phyloP scores from a whole-genome alignment of 2,797 vertebrate genomes.

The Xenentodon cancila region DNA sequence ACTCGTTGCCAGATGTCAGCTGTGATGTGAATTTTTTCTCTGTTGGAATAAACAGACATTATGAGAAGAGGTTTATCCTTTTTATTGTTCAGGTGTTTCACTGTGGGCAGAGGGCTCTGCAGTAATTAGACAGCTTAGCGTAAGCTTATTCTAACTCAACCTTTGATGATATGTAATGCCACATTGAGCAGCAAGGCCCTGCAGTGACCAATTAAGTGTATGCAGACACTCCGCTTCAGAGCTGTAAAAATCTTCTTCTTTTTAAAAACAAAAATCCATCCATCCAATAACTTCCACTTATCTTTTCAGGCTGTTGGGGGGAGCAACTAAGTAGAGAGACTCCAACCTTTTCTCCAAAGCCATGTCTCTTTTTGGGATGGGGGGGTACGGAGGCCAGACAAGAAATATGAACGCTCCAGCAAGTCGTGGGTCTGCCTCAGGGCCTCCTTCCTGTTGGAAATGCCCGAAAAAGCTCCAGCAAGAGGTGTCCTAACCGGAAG shows the following conservation, averaged over 20 bases:
- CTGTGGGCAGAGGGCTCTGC: neutral
- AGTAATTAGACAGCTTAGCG: neutral
- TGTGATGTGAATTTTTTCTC: neutral
- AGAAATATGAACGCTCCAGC: too few relatives aligned
- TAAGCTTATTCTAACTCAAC: neutral
- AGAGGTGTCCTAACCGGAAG: too few relatives aligned
- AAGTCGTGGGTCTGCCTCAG: too few relatives aligned
- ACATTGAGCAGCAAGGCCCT: neutral
- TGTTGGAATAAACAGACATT: neutral
- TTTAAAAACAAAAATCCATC: too few relatives aligned
- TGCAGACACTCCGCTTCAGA: neutral
- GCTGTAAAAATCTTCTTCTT: slow-evolving; percentile 4
- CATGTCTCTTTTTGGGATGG: too few relatives aligned
- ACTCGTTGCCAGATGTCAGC: neutral
- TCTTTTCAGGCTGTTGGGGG: too few relatives aligned
- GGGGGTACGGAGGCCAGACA: too few relatives aligned
- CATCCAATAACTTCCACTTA: too few relatives aligned
- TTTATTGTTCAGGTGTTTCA: slow-evolving; percentile 7
- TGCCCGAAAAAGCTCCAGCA: too few relatives aligned
- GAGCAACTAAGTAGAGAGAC: too few relatives aligned
- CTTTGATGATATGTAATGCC: neutral
- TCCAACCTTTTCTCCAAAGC: too few relatives aligned
- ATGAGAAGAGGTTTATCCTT: neutral
- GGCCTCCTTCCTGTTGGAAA: too few relatives aligned
- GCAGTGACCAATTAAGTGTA: neutral